These are phyloP conservation scores for Creontiades dilutus DNA, from an alignment of 2,888 invertebrate genomes.

Conservation along the genomic window DNA sequence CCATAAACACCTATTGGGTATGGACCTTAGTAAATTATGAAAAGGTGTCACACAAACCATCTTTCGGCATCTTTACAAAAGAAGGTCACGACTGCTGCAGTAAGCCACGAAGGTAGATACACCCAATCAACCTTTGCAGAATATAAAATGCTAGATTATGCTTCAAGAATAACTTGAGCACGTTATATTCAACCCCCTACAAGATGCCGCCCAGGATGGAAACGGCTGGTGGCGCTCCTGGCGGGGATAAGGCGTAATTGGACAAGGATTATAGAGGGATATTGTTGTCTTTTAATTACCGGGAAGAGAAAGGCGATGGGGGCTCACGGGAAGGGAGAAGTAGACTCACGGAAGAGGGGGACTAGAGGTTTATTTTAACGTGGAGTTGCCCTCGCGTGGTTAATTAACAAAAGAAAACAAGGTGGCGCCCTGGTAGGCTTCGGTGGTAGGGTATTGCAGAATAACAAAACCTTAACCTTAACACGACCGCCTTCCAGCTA, in stretches of 20 bases:
- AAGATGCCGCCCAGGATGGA: conserved; percentile 21
- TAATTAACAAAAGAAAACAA: conserved; percentile 71
- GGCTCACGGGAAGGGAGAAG: background rate
- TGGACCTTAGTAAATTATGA: too few relatives aligned
- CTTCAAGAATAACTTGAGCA: conserved; percentile 19
- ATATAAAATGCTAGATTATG: background rate
- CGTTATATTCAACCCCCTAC: background rate
- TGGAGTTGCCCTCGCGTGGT: conserved; percentile 63
- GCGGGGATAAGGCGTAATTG: conserved; percentile 61
- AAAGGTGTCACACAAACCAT: too few relatives aligned
- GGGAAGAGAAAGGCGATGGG: conserved; percentile 28
- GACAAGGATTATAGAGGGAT: conserved; percentile 52
- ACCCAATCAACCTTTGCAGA: background rate
- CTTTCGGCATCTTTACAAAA: too few relatives aligned
- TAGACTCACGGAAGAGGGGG: background rate
- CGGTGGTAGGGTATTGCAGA: conserved; percentile 20
- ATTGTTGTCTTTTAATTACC: conserved; percentile 68
- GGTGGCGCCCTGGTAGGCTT: conserved; percentile 34
- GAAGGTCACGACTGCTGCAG: too few relatives aligned
- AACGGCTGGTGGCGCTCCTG: conserved; percentile 46
- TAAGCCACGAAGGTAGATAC: too few relatives aligned
- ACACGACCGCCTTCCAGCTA: conserved; percentile 1
- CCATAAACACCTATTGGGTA: too few relatives aligned
- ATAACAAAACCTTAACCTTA: conserved; percentile 38
- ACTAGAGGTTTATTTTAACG: conserved; percentile 64